phyloP scores from a whole-genome alignment of 2,113 vertebrate species.

The Psammodynastes pulverulentus region DNA sequence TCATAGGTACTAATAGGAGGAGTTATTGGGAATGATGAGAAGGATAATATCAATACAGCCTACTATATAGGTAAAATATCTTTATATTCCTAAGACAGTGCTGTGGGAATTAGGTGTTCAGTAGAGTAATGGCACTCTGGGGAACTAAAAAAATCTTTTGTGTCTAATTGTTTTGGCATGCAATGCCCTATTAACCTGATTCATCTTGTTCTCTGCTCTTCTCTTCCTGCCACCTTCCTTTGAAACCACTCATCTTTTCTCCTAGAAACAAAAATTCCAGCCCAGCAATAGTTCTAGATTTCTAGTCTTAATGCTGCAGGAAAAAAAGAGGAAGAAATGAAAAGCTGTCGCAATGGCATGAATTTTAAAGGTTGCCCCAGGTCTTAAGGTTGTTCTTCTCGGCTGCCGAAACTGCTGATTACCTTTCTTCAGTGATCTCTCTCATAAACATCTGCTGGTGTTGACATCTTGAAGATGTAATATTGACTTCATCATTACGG shows the following conservation, averaged over 20 bases:
- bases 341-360: not conserved
- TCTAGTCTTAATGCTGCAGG: not conserved
- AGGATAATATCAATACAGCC: not conserved
- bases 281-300: not conserved
- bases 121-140: not conserved
- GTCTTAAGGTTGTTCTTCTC: constrained; percentile 31
- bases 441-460: constrained; percentile 43
- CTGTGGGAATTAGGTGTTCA: not conserved
- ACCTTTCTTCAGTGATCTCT: constrained; percentile 38
- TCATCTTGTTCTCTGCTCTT: not conserved
- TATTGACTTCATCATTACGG: constrained; percentile 20
- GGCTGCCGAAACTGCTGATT: constrained; percentile 53
- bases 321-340: not conserved
- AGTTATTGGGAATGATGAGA: not conserved
- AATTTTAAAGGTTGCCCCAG: not conserved
- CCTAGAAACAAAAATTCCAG: not conserved
- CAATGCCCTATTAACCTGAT: not conserved
- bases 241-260: not conserved
- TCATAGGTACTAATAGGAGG: not conserved
- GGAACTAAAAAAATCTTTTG: not conserved
- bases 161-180: not conserved
- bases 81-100: not conserved
- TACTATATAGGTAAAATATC: not conserved
- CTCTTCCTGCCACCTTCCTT: not conserved
- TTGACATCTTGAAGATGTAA: constrained; percentile 30